Evolutionary conservation across 2,797 vertebrate genomes (phyloP), one percentile per base, ranked within the genome.

Genomic region (Schizothorax lantsangensis): DNA sequence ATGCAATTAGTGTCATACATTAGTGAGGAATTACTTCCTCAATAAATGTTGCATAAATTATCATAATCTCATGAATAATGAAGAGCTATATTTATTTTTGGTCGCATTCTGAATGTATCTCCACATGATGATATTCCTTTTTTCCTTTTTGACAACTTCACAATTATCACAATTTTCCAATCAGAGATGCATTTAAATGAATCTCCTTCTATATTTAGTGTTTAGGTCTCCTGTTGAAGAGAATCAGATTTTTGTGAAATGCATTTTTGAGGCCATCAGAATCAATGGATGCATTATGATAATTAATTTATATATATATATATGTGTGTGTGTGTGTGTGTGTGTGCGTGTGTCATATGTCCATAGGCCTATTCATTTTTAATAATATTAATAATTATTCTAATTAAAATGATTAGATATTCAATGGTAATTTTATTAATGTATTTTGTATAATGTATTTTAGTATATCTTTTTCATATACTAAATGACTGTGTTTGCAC

Each of bases 61-160:
- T 49, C 79, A 49, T 36, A 40, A 52, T 40, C 68, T 57, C 49
- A 21, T 72, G 68, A 83, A 57, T 72, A 72, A 72, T 72, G 14
- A 73, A 17, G 36, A 45, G 52, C 10, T 54, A 52, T 43, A 33
- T 45, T 62, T 83, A 73, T 72, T 72, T 72, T 54, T 26, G 10
- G 23, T 40, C n/a, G 15, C 17, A 54, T 54, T 71, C 0, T 40
- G 15, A 26, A 54, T 19, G 47, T n/a, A 83, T 57, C n/a, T 45
- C 10, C 45, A 30, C 43, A 77, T 57, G 49, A 57, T 57, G 21
- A 12, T 11, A 30, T 45, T 43, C 0, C 12, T n/a, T 3, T 12
- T 47, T 17, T 49, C 3, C 14, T 23, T 38, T 54, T 54, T 23
- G 49, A 36, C 74, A 66, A 9, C 45, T 52, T 69, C 33, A 71